Evolutionary conservation across 2,888 invertebrate species (phyloP).

Genomic region (Metellina segmentata): DNA sequence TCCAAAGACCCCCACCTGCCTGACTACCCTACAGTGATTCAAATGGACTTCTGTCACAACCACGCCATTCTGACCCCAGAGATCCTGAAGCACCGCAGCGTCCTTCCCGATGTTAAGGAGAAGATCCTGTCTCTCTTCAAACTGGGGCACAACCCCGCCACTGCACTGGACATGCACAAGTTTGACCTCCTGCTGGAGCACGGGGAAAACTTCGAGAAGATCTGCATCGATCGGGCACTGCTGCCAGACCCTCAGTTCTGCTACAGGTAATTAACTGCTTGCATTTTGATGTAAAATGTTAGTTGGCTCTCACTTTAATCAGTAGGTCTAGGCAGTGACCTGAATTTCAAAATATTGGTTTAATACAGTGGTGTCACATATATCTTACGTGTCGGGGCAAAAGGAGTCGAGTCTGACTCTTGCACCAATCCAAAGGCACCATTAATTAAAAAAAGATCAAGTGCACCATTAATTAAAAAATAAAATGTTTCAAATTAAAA

Average conservation of each 20-base stretch:
- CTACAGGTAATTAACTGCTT: conserved; percentile 57
- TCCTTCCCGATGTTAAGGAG: conserved; percentile 68
- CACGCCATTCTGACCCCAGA: conserved; percentile 70
- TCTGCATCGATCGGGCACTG: conserved; percentile 62
- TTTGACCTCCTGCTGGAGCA: conserved; percentile 68
- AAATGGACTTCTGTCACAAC: conserved; percentile 72
- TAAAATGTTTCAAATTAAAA: too few species aligned
- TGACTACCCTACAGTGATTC: conserved; percentile 65
- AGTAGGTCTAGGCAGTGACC: too few species aligned
- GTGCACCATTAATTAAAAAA: too few species aligned
- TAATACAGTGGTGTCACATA: too few species aligned
- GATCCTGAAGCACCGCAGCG: conserved; percentile 70
- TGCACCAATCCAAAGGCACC: too few species aligned
- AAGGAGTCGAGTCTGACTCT: too few species aligned
- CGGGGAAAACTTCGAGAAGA: conserved; percentile 71
- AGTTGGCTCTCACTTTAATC: neutral
- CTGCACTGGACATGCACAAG: conserved; percentile 75
- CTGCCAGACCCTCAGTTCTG: conserved; percentile 71
- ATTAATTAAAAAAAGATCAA: too few species aligned
- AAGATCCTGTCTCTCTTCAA: conserved; percentile 59
- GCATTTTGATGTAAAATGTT: neutral
- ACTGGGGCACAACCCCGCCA: conserved; percentile 67
- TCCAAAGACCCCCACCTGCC: conserved; percentile 75
- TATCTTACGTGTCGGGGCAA: too few species aligned
- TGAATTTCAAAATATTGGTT: too few species aligned